Evolutionary conservation across 2,113 vertebrate genomes (phyloP).

Genomic region (Plotosus lineatus): DNA sequence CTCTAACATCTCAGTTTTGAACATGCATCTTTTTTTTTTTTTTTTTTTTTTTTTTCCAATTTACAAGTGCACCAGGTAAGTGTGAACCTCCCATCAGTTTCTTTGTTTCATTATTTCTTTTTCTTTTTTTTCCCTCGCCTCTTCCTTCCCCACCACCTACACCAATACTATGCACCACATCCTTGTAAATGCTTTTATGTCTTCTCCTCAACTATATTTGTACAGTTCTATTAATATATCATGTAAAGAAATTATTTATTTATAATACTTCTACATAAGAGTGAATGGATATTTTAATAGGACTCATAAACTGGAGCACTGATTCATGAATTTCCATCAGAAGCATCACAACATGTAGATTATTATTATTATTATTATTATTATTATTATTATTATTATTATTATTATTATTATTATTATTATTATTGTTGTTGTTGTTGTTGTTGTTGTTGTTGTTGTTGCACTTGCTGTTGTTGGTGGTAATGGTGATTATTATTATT

Average conservation of each 20-base stretch:
- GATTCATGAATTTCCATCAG: constrained; percentile 21
- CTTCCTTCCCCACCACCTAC: too few relatives aligned
- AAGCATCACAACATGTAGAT: constrained; percentile 20
- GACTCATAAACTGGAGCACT: constrained; percentile 20
- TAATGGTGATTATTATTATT: too few relatives aligned
- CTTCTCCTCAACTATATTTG: background rate
- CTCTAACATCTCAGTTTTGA: background rate
- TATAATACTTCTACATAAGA: constrained; percentile 31
- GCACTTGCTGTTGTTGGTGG: too few relatives aligned
- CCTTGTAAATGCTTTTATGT: background rate
- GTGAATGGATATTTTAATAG: constrained; percentile 4
- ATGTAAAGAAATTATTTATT: constrained; percentile 34
- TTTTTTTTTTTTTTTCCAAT: too few relatives aligned
- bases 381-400: too few relatives aligned
- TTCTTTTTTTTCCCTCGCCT: too few relatives aligned
- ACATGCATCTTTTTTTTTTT: background rate
- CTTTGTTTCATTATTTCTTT: background rate
- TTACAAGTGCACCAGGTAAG: background rate
- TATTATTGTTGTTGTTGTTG: too few relatives aligned
- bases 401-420: too few relatives aligned
- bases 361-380: too few relatives aligned
- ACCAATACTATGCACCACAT: background rate
- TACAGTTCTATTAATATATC: constrained; percentile 6
- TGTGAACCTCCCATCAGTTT: background rate
- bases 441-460: too few relatives aligned